Percentiles rank a stretch among this genome's conserved stretches.
phyloP scores from a whole-genome alignment of 2,797 vertebrate species.

The Rallus crepitans region DNA sequence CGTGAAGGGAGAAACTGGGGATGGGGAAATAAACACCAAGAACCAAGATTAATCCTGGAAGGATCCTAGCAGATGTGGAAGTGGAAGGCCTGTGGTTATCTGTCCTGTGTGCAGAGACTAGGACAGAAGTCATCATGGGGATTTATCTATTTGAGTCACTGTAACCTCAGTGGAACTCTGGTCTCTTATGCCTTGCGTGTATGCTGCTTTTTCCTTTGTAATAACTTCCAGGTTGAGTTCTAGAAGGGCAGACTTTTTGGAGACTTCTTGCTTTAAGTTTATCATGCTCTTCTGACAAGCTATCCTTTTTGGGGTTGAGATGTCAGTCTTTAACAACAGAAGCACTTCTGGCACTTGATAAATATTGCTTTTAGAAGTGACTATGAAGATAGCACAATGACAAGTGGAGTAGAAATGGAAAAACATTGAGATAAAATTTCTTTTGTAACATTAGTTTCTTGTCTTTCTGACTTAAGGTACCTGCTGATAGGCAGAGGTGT shows the following conservation, averaged over 20 bases:
- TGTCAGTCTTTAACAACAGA: conserved; percentile 24
- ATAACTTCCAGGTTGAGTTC: background rate
- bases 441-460: background rate
- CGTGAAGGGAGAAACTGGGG: background rate
- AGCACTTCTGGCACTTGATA: conserved; percentile 36
- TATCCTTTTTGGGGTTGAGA: conserved; percentile 33
- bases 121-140: background rate
- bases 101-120: background rate
- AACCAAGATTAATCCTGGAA: background rate
- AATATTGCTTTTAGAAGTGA: conserved; percentile 13
- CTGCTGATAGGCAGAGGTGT: background rate
- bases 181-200: background rate
- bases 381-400: background rate
- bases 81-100: background rate
- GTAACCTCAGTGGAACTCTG: background rate
- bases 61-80: accelerated
- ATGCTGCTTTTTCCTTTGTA: background rate
- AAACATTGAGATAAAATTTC: conserved; percentile 17
- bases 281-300: background rate
- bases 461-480: background rate
- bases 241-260: background rate
- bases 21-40: background rate
- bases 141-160: background rate
- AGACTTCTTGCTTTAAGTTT: conserved; percentile 9
- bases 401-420: background rate